Base-by-base conservation (phyloP, 2,888 invertebrate genomes). In the Lasioglossum leucozonium region DNA sequence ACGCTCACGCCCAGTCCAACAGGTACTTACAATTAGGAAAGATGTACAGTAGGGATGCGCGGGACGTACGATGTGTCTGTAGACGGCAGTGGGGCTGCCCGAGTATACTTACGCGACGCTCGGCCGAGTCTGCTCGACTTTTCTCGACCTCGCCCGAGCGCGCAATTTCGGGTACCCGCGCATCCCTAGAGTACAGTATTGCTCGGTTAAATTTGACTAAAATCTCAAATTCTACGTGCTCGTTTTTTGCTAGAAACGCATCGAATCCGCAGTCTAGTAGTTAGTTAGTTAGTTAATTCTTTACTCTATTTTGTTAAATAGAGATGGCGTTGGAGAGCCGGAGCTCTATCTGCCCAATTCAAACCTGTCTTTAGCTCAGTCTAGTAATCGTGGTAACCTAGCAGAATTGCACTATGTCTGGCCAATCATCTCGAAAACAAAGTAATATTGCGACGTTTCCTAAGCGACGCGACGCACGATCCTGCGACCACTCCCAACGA, bases 1-100 rank as follows among this genome's bases (percentile, higher is more conserved):
- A 96, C 96, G 84, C 95, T 97, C 83, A 97, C 97, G 86, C 97
- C 97, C 47, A 97, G 97, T 95, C 97, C 97, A 81, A 97, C 97
- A 96, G 97, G 97, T 97, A 95, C 95, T 95, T 86, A 72, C 26
- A 4, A 67, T 34, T 18, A 3, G 10, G 16, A 34, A 30, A 18
- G 22, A 10, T 34, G 30, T 65, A 62, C 51, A 8, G 22, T n/a
- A n/a, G 51, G 10, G 10, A 51, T 51, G 22, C 22, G 51, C 51
- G 51, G 22, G 3, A 5, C 47, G 47, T 11, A 11, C 42, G 4
- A 42, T 13, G 4, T 40, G 40, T 40, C 40, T n/a, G n/a, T n/a
- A n/a, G n/a, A n/a, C 2, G 40, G 40, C 40, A 3, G 40, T 10
- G 40, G 10, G 10, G 40, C 40, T 40, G 10, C 10, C 40, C 40